Evolutionary conservation across 2,113 vertebrate genomes (phyloP), one percentile per base, ranked within the genome.

Genomic region (Tragelaphus strepsiceros): DNA sequence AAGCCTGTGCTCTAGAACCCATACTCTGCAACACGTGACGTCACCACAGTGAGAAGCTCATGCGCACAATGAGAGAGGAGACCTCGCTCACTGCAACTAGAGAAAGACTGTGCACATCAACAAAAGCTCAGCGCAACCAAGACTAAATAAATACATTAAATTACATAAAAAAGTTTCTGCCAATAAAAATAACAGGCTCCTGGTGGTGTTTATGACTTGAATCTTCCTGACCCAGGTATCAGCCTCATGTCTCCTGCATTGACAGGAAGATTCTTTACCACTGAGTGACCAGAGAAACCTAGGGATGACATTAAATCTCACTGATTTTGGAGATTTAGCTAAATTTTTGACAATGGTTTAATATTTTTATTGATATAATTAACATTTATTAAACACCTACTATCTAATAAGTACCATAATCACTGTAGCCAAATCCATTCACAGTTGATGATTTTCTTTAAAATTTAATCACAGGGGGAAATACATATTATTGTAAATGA

Each of bases 381-480:
- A 58, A 88, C 91, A 84, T 78, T 39, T 39, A 62, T 62, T 49
- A 21, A 85, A 71, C 2, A 43, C 2, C 24, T 90, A 74, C 16
- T 78, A 6, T 58, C 11, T 74, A 26, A 78, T 16, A 64, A 78
- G 12, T 8, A 78, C 7, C 62, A 19, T 90, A n/a, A 28, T 88
- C 59, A 26, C 32, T 83, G 53, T 14, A 92, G 56, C 15, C 62
- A 96, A 87, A 6, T 17, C 32, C 87, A 54, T 30, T 78, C 67
- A 67, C 8, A 64, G 8, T 51, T 87, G 43, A 83, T 88, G 54
- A 58, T 93, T 78, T 93, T 39, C 32, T 87, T 53, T 32, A 83
- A 83, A 90, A 88, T 67, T 32, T 82, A 64, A 88, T 82, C 61
- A 64, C 90, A 84, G 24, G 87, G 58, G 56, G 64, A 78, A 95